phyloP scores from a whole-genome alignment of 2,797 vertebrate species.

The Nasua narica region DNA sequence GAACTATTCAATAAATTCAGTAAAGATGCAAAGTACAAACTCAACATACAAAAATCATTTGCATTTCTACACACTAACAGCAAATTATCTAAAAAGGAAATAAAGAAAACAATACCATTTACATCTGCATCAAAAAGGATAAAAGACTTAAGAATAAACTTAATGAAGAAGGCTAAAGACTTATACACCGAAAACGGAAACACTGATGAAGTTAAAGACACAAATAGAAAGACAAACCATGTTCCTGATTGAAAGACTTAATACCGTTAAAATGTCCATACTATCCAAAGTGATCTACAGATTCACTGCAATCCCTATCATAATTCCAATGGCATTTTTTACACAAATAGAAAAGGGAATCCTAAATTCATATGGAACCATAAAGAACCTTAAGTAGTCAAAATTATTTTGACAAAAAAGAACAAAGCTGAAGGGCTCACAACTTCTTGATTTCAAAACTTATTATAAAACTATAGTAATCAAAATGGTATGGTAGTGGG shows the following conservation, averaged over 20 bases:
- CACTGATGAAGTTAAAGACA: neutral
- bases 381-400: neutral
- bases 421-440: neutral
- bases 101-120: neutral
- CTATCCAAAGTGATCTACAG: no score
- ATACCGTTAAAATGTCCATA: neutral
- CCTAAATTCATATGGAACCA: neutral
- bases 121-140: neutral
- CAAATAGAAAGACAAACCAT: neutral
- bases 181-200: neutral
- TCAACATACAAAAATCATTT: neutral
- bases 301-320: neutral
- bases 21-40: neutral
- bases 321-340: neutral
- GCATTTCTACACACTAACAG: neutral
- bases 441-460: neutral
- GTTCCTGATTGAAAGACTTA: neutral
- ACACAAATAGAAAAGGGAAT: neutral
- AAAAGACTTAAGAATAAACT: neutral
- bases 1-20: neutral
- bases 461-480: neutral
- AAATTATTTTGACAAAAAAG: neutral
- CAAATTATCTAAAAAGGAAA: neutral
- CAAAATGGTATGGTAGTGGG: neutral
- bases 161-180: neutral